A percentile compares a stretch with the other conserved stretches of the same genome.
phyloP scores from a whole-genome alignment of 2,113 vertebrate species.

The Gasterosteus aculeatus region DNA sequence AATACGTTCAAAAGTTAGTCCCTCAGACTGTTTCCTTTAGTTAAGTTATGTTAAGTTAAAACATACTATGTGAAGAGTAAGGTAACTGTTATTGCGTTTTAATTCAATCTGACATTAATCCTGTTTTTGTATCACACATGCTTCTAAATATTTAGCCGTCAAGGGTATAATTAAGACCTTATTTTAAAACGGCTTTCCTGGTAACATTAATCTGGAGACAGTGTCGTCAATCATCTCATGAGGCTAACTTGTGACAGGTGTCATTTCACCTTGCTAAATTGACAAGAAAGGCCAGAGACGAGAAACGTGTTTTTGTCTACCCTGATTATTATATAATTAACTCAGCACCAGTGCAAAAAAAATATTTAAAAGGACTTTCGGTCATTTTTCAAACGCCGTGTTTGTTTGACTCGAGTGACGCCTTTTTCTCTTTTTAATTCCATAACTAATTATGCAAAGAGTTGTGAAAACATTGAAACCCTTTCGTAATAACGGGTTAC shows the following conservation, averaged over 20 bases:
- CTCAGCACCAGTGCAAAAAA: neutral
- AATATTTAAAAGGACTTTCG: neutral
- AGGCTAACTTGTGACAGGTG: neutral
- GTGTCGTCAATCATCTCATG: neutral
- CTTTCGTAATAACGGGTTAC: slow-evolving; percentile 43
- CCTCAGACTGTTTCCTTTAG: neutral
- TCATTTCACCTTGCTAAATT: neutral
- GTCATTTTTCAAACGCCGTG: neutral
- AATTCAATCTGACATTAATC: neutral
- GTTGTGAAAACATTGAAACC: slow-evolving; percentile 30
- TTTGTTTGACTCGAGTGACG: neutral
- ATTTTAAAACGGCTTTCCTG: neutral
- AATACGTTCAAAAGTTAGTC: slow-evolving; percentile 5
- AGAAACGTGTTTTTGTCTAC: neutral
- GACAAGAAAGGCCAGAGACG: neutral
- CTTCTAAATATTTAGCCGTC: neutral
- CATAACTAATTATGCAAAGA: slow-evolving; percentile 40
- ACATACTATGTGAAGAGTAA: neutral
- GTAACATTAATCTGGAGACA: neutral
- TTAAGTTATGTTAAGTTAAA: neutral
- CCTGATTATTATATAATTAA: slow-evolving; percentile 2
- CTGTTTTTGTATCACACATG: neutral
- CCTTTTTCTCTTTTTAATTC: slow-evolving; percentile 20
- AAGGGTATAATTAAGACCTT: neutral
- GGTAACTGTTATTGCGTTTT: neutral